phyloP scores from a whole-genome alignment of 64 coral and sea anemone species.

The Pocillopora verrucosa region DNA sequence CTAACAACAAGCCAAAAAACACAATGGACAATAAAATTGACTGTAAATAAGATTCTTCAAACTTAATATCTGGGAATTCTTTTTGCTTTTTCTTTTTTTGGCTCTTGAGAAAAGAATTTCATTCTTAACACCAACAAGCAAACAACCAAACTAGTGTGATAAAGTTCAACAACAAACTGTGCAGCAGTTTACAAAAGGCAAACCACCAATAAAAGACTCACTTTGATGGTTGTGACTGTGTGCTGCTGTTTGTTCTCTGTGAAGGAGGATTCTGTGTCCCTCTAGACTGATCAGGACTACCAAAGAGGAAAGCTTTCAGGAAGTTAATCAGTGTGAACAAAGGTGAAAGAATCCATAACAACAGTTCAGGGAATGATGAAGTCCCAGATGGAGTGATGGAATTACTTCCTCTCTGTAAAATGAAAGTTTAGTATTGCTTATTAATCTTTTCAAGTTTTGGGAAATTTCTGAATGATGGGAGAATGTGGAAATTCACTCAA shows the following conservation, averaged over 20 bases:
- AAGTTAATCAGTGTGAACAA: constrained; percentile 78
- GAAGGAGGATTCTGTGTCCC: constrained; percentile 11
- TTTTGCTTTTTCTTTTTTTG: no score
- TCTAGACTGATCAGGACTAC: constrained; percentile 56
- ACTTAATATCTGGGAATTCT: not conserved
- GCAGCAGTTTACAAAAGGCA: no score
- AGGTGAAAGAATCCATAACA: constrained; percentile 75
- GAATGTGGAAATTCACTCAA: no score
- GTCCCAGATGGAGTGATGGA: constrained; percentile 19
- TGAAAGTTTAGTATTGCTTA: not conserved
- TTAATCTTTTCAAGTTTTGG: no score
- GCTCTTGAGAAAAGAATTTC: no score
- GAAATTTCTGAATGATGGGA: no score
- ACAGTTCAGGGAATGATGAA: constrained; percentile 40
- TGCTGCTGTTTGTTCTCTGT: not conserved
- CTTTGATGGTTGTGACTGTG: constrained; percentile 10
- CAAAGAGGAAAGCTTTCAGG: constrained; percentile 83
- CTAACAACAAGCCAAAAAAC: not conserved
- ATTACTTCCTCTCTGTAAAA: constrained; percentile 15
- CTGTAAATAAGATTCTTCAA: not conserved
- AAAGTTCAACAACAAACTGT: no score
- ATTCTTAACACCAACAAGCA: no score
- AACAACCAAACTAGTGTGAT: not conserved
- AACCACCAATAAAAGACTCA: not conserved
- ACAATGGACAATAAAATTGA: not conserved